Conservation (phyloP, 2,113 vertebrate genomes). For the Chamaetylas fuelleborni region DNA sequence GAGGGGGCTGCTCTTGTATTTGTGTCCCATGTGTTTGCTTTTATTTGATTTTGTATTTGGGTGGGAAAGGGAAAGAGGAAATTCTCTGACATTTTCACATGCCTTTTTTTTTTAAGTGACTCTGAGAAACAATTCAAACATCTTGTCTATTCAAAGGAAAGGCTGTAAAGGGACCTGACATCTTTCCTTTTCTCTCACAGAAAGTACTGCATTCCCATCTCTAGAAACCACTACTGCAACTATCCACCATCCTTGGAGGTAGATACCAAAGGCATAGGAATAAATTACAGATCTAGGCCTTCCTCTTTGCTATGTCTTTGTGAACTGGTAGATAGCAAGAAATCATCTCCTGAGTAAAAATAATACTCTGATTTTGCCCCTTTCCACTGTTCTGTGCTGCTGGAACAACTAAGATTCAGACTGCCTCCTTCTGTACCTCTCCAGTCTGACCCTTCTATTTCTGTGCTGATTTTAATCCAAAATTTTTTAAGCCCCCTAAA, state of each 20-base stretch:
- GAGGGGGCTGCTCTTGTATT: constrained; percentile 3
- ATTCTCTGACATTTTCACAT: constrained; percentile 60
- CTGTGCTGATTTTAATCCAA: neutral
- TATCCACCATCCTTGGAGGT: neutral
- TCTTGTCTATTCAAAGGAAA: constrained; percentile 1
- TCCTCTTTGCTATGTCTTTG: neutral
- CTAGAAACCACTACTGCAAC: neutral
- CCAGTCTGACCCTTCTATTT: neutral
- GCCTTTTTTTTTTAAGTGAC: constrained; percentile 10
- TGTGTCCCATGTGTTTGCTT: constrained; percentile 57
- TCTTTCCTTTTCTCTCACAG: neutral
- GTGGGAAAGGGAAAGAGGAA: constrained; percentile 55
- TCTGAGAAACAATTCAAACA: constrained; percentile 44
- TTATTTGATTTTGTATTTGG: constrained; percentile 65
- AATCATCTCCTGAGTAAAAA: neutral
- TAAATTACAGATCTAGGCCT: neutral
- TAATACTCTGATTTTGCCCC: neutral
- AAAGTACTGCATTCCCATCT: neutral
- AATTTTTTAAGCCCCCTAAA: neutral
- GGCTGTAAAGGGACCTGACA: neutral
- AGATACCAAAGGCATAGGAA: neutral
- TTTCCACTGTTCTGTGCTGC: neutral
- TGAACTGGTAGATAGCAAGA: neutral
- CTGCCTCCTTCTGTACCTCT: neutral
- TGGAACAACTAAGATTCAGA: neutral